Conservation (phyloP, 23 tunicate species). For the Oikopleura vanhoeffeni region DNA sequence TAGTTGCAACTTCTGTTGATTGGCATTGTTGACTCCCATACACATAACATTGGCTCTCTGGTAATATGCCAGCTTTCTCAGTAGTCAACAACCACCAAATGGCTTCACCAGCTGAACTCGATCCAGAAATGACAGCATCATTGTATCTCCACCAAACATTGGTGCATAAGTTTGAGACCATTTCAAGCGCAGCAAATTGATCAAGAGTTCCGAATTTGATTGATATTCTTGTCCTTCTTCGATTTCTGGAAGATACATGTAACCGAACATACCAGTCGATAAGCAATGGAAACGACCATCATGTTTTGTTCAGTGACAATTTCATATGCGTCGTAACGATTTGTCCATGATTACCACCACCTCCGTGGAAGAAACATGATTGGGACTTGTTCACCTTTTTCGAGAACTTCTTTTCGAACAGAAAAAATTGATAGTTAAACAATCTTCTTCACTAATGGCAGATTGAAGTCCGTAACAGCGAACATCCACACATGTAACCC, state of each 20-base stretch:
- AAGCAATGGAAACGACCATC: conserved; percentile 6
- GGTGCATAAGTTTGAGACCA: conserved; percentile 5
- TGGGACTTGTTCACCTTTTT: neutral
- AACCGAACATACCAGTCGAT: conserved; percentile 2
- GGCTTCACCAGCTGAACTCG: neutral
- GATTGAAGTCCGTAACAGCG: too few relatives aligned
- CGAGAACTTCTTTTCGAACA: neutral
- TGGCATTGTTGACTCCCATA: neutral
- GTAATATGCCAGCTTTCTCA: neutral
- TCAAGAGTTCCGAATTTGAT: neutral
- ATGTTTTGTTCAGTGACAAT: neutral
- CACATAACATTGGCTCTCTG: neutral
- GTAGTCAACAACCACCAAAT: neutral
- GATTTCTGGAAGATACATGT: neutral
- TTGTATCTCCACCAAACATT: neutral
- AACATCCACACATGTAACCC: neutral
- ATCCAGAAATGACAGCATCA: neutral
- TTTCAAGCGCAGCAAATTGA: neutral
- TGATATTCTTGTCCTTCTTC: conserved; percentile 1
- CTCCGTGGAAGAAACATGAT: neutral
- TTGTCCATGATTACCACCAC: neutral
- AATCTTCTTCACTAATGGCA: neutral
- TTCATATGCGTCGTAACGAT: neutral
- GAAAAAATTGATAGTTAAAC: neutral
- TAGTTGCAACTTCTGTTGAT: neutral